These are phyloP conservation scores for Teleiodes luculella DNA, from an alignment of 2,888 invertebrate genomes.

Conservation along the genomic window DNA sequence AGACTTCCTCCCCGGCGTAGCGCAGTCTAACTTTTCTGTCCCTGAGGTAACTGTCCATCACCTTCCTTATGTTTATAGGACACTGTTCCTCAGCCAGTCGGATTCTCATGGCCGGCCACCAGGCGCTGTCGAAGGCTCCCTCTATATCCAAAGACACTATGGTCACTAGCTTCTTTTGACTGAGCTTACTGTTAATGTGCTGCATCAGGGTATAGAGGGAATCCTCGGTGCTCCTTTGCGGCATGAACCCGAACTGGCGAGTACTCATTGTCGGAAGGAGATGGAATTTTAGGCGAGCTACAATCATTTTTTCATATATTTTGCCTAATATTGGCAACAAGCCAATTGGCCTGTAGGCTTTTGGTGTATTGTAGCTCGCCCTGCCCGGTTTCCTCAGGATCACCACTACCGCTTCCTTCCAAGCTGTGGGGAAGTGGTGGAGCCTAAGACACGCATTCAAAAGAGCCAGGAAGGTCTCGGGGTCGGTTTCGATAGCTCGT, in stretches of 20 bases:
- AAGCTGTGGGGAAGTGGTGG: slow-evolving; percentile 19
- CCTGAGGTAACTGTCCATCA: slow-evolving; percentile 1
- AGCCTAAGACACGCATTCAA: slow-evolving; percentile 17
- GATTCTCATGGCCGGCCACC: slow-evolving; percentile 11
- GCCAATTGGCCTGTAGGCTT: neutral
- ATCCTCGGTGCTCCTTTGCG: slow-evolving; percentile 3
- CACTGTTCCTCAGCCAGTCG: slow-evolving; percentile 5
- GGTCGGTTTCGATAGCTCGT: slow-evolving; percentile 5
- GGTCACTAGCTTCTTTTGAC: neutral
- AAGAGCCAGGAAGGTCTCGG: neutral
- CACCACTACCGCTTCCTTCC: slow-evolving; percentile 24
- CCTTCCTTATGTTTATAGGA: neutral
- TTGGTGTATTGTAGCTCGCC: neutral
- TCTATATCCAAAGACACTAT: slow-evolving; percentile 6
- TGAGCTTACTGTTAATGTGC: neutral
- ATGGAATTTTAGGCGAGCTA: neutral
- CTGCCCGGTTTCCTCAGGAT: slow-evolving; percentile 24
- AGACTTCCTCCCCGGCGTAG: neutral
- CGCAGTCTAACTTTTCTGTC: slow-evolving; percentile 5
- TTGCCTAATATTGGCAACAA: neutral
- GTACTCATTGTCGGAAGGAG: neutral
- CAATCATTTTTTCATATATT: neutral
- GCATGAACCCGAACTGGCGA: slow-evolving; percentile 3
- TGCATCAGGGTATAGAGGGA: slow-evolving; percentile 4
- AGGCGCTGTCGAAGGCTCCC: slow-evolving; percentile 10